Percentiles rank a stretch among this genome's conserved stretches.
phyloP scores from a whole-genome alignment of 2,113 vertebrate genomes.

The Girardinichthys multiradiatus region DNA sequence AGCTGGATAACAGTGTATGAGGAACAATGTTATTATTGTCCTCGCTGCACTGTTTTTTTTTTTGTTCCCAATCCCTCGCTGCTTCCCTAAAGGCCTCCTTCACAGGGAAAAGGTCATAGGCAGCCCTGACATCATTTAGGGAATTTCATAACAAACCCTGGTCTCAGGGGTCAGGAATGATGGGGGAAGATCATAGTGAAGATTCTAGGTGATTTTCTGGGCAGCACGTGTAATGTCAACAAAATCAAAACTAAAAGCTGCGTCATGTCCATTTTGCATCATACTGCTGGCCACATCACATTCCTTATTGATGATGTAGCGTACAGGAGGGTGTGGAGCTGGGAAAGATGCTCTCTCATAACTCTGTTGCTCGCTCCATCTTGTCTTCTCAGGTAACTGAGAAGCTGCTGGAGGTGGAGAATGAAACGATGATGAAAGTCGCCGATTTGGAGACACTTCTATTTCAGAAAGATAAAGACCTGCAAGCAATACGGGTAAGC shows the following conservation, averaged over 20 bases:
- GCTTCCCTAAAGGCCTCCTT: conserved; percentile 60
- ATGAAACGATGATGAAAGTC: conserved; percentile 97
- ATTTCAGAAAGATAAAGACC: conserved; percentile 92
- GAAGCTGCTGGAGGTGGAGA: conserved; percentile 96
- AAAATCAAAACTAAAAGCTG: conserved; percentile 59
- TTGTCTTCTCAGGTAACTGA: conserved; percentile 85
- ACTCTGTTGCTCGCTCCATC: conserved; percentile 6
- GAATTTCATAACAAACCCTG: conserved; percentile 74
- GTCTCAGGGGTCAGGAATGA: conserved; percentile 65
- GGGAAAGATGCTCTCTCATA: conserved; percentile 51
- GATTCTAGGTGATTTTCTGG: conserved; percentile 64
- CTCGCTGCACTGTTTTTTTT: conserved; percentile 33
- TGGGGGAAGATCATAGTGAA: conserved; percentile 59
- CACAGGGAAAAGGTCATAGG: conserved; percentile 70
- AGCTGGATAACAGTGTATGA: conserved; percentile 41
- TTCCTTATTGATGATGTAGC: conserved; percentile 65
- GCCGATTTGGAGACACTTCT: conserved; percentile 94
- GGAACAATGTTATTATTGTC: conserved; percentile 74
- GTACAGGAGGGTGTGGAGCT: conserved; percentile 43
- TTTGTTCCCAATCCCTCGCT: conserved; percentile 54
- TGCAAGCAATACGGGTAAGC: conserved; percentile 87
- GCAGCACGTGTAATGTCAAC: conserved; percentile 41
- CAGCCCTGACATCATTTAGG: conserved; percentile 65
- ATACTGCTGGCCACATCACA: conserved; percentile 49
- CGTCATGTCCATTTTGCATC: conserved; percentile 65